phyloP scores from a whole-genome alignment of 2,888 invertebrate species.

The Clostera curtula region DNA sequence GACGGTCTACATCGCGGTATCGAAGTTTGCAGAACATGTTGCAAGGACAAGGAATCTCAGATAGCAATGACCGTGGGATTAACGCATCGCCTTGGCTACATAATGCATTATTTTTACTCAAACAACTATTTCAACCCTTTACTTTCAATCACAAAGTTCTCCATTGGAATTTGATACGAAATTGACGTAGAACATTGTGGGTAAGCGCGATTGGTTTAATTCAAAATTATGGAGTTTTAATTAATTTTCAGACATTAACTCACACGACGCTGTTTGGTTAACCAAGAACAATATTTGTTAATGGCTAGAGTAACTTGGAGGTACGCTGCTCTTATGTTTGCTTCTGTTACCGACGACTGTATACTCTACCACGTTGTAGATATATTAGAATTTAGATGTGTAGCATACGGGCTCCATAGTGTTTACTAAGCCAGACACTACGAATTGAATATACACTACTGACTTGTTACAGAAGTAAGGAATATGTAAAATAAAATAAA shows the following conservation, averaged over 20 bases:
- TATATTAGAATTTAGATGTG: slow-evolving; percentile 8
- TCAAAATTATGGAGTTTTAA: slow-evolving; percentile 25
- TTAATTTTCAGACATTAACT: slow-evolving; percentile 36
- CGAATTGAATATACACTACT: too few relatives aligned
- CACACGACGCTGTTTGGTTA: slow-evolving; percentile 33
- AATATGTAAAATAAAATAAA: too few relatives aligned
- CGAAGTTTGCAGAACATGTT: too few relatives aligned
- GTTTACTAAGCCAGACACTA: too few relatives aligned
- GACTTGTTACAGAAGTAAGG: too few relatives aligned
- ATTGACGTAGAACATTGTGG: slow-evolving; percentile 14
- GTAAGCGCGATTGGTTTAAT: slow-evolving; percentile 12
- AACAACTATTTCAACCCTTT: too few relatives aligned
- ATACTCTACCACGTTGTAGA: slow-evolving; percentile 13
- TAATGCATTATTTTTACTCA: too few relatives aligned
- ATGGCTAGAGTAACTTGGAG: slow-evolving; percentile 31
- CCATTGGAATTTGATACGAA: slow-evolving; percentile 13
- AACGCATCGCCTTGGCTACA: too few relatives aligned
- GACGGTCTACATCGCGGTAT: too few relatives aligned
- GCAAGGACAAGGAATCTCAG: too few relatives aligned
- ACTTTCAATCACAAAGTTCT: neutral
- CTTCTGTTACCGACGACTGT: slow-evolving; percentile 15
- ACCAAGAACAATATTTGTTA: slow-evolving; percentile 45
- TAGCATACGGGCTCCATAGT: too few relatives aligned
- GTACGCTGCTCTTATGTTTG: slow-evolving; percentile 19
- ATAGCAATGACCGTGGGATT: too few relatives aligned